Evolutionary conservation across 2,797 vertebrate species (phyloP).

Genomic region (Trachurus trachurus): DNA sequence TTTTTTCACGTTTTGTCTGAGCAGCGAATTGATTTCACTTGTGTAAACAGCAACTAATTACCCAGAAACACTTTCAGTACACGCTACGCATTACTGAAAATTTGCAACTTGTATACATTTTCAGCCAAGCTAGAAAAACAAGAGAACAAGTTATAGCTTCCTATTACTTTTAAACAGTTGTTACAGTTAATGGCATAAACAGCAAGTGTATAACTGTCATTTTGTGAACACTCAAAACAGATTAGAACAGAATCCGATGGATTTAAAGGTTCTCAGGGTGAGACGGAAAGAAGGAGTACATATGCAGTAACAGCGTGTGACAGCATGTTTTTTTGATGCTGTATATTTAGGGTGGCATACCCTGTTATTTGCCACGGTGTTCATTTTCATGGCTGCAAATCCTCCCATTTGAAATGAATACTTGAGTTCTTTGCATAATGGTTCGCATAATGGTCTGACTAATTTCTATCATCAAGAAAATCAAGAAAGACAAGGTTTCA

Average conservation of each 20-base stretch:
- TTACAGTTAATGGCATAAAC: neutral
- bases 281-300: neutral
- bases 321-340: conserved; percentile 1
- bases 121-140: neutral
- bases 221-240: neutral
- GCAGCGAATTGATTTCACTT: conserved; percentile 15
- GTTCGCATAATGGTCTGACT: no score
- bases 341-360: neutral
- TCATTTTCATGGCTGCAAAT: neutral
- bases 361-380: neutral
- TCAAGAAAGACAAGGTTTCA: neutral
- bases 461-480: neutral
- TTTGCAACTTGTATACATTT: neutral
- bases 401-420: neutral
- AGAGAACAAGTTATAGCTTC: neutral
- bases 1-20: conserved; percentile 12
- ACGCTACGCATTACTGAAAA: neutral
- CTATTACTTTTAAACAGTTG: neutral
- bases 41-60: conserved; percentile 4
- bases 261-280: neutral
- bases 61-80: neutral
- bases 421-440: neutral
- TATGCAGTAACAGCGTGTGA: neutral
- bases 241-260: neutral
- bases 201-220: neutral